Conservation (phyloP, 2,888 invertebrate genomes). For the Ormyrus labotus region DNA sequence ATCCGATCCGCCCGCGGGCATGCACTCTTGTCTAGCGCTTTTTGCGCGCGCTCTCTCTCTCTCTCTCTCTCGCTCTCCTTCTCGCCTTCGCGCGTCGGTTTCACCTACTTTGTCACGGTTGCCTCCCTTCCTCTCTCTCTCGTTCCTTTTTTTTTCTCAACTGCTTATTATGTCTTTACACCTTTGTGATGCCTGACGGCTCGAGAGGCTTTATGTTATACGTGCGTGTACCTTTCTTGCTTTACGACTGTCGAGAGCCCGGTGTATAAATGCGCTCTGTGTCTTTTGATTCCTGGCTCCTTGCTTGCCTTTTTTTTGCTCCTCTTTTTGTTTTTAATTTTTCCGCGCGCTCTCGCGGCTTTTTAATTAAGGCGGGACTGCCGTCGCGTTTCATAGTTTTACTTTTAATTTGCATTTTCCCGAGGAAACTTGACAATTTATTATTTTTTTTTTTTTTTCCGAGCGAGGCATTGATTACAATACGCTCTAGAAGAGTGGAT, state of each 20-base stretch:
- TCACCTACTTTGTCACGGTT: slow-evolving; percentile 52
- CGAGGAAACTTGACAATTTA: no score
- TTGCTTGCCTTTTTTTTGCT: no score
- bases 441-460: no score
- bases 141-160: slow-evolving; percentile 15
- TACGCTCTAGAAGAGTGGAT: no score
- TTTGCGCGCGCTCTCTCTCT: slow-evolving; percentile 38
- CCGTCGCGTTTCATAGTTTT: no score
- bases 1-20: slow-evolving; percentile 74
- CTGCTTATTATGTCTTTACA: slow-evolving; percentile 53
- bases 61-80: slow-evolving; percentile 42
- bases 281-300: not conserved
- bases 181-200: slow-evolving; percentile 34
- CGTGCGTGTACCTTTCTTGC: not conserved
- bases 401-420: no score
- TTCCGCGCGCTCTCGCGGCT: no score
- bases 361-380: no score
- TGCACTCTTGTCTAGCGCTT: slow-evolving; percentile 62
- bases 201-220: slow-evolving; percentile 13
- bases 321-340: no score
- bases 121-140: slow-evolving; percentile 22
- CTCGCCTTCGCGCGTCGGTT: slow-evolving; percentile 39
- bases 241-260: not conserved
- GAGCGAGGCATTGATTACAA: no score
- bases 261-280: not conserved